Evolutionary conservation across 2,113 vertebrate species (phyloP).

Genomic region (Sapajus apella): DNA sequence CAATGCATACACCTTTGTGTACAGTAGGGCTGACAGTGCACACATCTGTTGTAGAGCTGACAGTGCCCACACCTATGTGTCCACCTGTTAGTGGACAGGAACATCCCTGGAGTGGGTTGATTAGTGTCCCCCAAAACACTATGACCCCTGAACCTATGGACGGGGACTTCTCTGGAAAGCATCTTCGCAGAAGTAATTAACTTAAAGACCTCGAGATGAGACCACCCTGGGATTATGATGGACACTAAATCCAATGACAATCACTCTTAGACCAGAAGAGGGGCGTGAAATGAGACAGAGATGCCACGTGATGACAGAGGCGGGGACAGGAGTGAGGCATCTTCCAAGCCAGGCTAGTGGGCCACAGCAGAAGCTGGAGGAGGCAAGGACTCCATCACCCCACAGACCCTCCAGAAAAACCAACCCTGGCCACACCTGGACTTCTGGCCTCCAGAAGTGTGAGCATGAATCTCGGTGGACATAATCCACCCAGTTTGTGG

Average conservation of each 20-base stretch:
- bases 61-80: background rate
- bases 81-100: background rate
- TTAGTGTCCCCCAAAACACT: background rate
- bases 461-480: background rate
- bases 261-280: background rate
- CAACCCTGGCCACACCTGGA: background rate
- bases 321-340: background rate
- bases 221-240: background rate
- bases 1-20: no score
- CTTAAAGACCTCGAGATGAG: background rate
- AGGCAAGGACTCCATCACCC: background rate
- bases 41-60: background rate
- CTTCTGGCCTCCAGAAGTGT: background rate
- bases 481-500: background rate
- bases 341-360: background rate
- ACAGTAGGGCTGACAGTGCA: no score
- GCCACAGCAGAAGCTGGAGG: background rate
- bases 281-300: background rate
- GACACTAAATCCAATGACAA: background rate
- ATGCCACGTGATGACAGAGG: background rate
- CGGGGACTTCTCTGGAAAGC: background rate
- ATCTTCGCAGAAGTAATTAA: background rate
- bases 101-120: rapidly evolving
- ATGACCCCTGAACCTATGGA: background rate
- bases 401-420: background rate